Evolutionary conservation across 2,113 vertebrate genomes (phyloP).

Genomic region (Thomomys bottae): DNA sequence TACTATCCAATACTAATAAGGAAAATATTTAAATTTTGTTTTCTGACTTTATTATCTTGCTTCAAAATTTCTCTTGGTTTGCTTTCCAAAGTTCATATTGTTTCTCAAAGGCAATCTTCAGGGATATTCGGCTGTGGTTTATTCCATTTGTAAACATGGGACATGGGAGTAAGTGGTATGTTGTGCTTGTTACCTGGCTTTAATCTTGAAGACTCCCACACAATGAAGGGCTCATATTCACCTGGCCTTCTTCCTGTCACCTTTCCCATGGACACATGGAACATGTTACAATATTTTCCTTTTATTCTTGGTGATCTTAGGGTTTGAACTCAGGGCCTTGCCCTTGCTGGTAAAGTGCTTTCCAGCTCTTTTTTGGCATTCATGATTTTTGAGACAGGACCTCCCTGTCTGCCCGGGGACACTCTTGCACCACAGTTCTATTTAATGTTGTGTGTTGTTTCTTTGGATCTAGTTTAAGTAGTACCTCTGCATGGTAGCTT

Average conservation of each 20-base stretch:
- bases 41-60: background rate
- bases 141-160: background rate
- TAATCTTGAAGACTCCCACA: background rate
- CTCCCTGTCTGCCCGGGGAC: background rate
- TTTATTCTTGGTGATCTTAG: background rate
- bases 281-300: background rate
- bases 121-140: background rate
- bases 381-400: background rate
- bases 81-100: background rate
- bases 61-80: background rate
- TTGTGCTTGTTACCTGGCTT: background rate
- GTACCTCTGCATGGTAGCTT: background rate
- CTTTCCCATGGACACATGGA: background rate
- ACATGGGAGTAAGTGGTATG: background rate
- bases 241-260: background rate
- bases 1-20: background rate
- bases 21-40: background rate
- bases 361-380: background rate
- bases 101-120: background rate
- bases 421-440: background rate
- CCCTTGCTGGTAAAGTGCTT: too few relatives aligned
- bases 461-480: background rate
- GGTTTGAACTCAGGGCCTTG: too few relatives aligned
- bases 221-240: background rate
- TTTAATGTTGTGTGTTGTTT: background rate